These are phyloP conservation scores for Rugalucina vietnamica DNA, from an alignment of 2,888 invertebrate species.

Conservation along the genomic window DNA sequence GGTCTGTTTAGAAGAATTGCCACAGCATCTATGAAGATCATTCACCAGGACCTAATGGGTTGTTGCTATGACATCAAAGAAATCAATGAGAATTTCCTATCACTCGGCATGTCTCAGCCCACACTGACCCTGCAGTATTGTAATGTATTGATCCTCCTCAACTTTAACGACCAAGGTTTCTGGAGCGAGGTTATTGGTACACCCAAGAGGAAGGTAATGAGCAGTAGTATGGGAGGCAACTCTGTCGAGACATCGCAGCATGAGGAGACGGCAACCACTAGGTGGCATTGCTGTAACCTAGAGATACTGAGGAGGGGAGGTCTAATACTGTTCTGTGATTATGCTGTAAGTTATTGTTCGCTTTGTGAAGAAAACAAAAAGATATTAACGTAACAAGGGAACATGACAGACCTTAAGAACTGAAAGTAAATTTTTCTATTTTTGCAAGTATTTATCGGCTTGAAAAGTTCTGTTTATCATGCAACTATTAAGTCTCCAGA, in stretches of 20 bases:
- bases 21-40: conserved; percentile 86
- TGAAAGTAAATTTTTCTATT: too few species aligned
- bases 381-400: too few species aligned
- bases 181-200: conserved; percentile 88
- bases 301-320: conserved; percentile 89
- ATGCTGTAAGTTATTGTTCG: conserved; percentile 90
- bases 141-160: conserved; percentile 90
- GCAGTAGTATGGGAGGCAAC: conserved; percentile 61
- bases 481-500: too few species aligned
- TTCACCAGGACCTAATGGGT: conserved; percentile 68
- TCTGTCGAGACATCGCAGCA: conserved; percentile 37
- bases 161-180: conserved; percentile 89
- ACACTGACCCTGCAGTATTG: conserved; percentile 91
- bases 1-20: conserved; percentile 85
- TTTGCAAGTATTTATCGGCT: too few species aligned
- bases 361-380: too few species aligned
- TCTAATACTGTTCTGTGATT: conserved; percentile 91
- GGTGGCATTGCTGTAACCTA: conserved; percentile 84
- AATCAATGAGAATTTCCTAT: conserved; percentile 79
- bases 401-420: too few species aligned
- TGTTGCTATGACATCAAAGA: conserved; percentile 82
- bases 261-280: not conserved
- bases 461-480: too few species aligned
- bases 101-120: conserved; percentile 85
- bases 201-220: conserved; percentile 80